A percentile compares a stretch with the other conserved stretches of the same genome.
phyloP scores from a whole-genome alignment of 1,140 invertebrate species.

The Drosophila arizonae region DNA sequence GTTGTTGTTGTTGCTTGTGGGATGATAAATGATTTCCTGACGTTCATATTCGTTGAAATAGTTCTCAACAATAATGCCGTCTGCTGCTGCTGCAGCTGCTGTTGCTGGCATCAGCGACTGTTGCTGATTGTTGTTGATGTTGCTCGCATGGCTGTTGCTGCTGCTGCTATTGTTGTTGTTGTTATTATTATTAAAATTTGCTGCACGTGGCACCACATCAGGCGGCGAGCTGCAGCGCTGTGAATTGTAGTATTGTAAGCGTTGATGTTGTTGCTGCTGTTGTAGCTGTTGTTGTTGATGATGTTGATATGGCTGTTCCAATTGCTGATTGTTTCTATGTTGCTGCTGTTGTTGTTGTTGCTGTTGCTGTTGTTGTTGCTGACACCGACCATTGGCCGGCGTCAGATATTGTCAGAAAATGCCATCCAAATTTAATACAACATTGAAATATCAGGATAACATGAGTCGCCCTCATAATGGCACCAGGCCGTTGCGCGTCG shows the following conservation, averaged over 20 bases:
- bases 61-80: constrained; percentile 79
- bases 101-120: constrained; percentile 37
- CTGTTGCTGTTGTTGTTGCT: constrained; percentile 42
- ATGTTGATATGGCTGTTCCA: constrained; percentile 53
- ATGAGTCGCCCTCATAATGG: constrained; percentile 87
- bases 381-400: constrained; percentile 68
- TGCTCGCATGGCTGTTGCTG: constrained; percentile 25
- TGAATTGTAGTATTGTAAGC: constrained; percentile 63
- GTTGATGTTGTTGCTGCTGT: constrained; percentile 53
- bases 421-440: constrained; percentile 82
- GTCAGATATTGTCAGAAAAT: constrained; percentile 82
- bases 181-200: constrained; percentile 73
- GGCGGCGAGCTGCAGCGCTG: constrained; percentile 76
- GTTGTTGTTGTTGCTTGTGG: constrained; percentile 60
- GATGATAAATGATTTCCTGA: constrained; percentile 82
- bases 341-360: constrained; percentile 64
- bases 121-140: constrained; percentile 22
- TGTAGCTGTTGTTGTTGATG: constrained; percentile 58
- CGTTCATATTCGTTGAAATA: constrained; percentile 82
- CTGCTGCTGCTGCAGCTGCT: constrained; percentile 33
- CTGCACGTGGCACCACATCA: constrained; percentile 75
- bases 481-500: constrained; percentile 91
- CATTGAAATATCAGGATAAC: constrained; percentile 83
- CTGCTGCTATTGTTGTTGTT: constrained; percentile 23
- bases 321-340: neutral